Evolutionary conservation across 2,888 invertebrate species (phyloP).

Genomic region (Acleris literana): DNA sequence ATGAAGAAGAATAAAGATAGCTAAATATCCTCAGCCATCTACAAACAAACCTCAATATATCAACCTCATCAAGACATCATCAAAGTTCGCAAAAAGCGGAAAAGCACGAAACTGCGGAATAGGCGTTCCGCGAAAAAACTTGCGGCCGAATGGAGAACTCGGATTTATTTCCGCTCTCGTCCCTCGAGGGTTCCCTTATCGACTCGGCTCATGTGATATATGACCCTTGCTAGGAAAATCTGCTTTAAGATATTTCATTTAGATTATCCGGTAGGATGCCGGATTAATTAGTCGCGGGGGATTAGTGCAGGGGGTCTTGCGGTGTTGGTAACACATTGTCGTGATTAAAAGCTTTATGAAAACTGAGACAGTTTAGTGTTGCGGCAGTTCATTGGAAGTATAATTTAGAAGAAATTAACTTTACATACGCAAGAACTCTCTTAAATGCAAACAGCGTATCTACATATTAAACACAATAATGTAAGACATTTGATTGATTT

Average conservation of each 20-base stretch:
- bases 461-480: too few species aligned
- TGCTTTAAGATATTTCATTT: constrained; percentile 37
- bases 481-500: too few species aligned
- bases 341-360: not conserved
- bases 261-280: constrained; percentile 31
- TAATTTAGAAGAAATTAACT: too few species aligned
- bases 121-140: constrained; percentile 32
- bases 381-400: too few species aligned
- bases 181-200: constrained; percentile 33
- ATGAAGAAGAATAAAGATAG: too few species aligned
- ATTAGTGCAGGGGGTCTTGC: constrained; percentile 1
- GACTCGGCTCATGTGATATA: constrained; percentile 33
- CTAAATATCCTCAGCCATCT: too few species aligned
- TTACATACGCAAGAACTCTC: too few species aligned
- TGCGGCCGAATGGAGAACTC: constrained; percentile 22
- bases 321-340: not conserved
- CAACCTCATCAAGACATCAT: constrained; percentile 19
- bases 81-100: constrained; percentile 18
- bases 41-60: not conserved
- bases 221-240: constrained; percentile 33
- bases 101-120: constrained; percentile 26
- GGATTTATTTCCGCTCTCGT: constrained; percentile 35
- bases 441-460: too few species aligned
- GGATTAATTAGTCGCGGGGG: constrained; percentile 29
- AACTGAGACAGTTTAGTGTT: too few species aligned